Percentiles rank a stretch among this genome's conserved stretches.
Conservation (phyloP, 2,113 vertebrate species). For the Hyla sarda region DNA sequence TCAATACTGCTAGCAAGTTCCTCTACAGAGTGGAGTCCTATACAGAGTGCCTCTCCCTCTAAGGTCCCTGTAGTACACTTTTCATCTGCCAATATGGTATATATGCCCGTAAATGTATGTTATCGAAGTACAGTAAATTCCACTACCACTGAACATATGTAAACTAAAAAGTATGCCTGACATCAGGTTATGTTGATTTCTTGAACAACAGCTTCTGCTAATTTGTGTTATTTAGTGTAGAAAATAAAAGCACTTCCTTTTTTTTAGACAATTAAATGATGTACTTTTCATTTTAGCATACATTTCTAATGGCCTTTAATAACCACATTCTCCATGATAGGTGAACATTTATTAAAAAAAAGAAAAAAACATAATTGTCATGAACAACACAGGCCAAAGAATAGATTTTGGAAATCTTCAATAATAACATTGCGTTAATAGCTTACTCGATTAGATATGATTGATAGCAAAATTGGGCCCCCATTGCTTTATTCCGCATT, state of each 20-base stretch:
- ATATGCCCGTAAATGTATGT: background rate
- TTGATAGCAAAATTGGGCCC: constrained; percentile 80
- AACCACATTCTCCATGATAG: constrained; percentile 72
- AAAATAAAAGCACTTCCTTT: constrained; percentile 50
- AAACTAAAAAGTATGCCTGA: background rate
- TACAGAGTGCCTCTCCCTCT: no score
- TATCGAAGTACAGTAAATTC: background rate
- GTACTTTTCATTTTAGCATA: constrained; percentile 41
- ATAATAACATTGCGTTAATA: constrained; percentile 82
- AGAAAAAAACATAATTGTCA: constrained; percentile 77
- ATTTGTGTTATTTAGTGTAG: constrained; percentile 29
- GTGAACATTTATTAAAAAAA: constrained; percentile 63
- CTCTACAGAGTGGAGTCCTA: no score
- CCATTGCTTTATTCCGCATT: constrained; percentile 73
- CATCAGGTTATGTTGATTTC: constrained; percentile 31
- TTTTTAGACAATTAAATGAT: constrained; percentile 35
- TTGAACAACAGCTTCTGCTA: background rate
- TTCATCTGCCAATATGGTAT: background rate
- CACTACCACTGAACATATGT: background rate
- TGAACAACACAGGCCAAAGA: constrained; percentile 70
- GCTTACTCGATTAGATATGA: constrained; percentile 82
- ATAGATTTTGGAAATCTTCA: constrained; percentile 78
- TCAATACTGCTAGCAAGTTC: no score
- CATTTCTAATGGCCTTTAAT: constrained; percentile 66
- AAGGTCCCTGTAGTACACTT: no score